Evolutionary conservation across 2,888 invertebrate genomes (phyloP).

Genomic region (Netelia virgata): DNA sequence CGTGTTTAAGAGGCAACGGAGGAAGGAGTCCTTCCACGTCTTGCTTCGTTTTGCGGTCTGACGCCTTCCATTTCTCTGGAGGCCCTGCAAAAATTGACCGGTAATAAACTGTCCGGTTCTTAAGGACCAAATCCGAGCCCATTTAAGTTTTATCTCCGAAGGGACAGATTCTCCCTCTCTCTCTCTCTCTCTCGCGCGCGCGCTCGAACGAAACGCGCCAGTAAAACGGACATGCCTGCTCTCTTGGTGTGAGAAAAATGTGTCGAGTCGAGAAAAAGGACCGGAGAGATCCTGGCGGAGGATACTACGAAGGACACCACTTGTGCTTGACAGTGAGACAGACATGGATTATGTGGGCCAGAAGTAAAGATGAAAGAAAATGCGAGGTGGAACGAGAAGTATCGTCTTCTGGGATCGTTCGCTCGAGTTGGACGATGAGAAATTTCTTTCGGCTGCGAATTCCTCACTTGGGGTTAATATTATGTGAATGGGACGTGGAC

Average conservation of each 20-base stretch:
- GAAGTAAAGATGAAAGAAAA: conserved; percentile 16
- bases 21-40: conserved; percentile 32
- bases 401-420: background rate
- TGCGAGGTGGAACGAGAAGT: background rate
- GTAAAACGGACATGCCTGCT: conserved; percentile 33
- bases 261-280: conserved; percentile 16
- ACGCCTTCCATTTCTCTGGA: conserved; percentile 45
- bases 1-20: conserved; percentile 39
- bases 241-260: conserved; percentile 39
- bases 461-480: too few species aligned
- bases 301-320: background rate
- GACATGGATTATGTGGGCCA: conserved; percentile 17
- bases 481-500: too few species aligned
- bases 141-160: conserved; percentile 53
- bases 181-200: too few species aligned
- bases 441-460: too few species aligned
- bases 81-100: conserved; percentile 65
- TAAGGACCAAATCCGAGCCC: conserved; percentile 47
- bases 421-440: background rate
- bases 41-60: conserved; percentile 48
- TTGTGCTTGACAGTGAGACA: conserved; percentile 32
- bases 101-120: conserved; percentile 63
- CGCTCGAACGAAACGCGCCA: conserved; percentile 23
- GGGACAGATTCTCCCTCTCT: conserved; percentile 20
- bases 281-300: conserved; percentile 1